These are phyloP conservation scores for Pseudorhiza aurosa DNA, from an alignment of 30 jellyfish, hydroid and myxozoan genomes.

Conservation along the genomic window DNA sequence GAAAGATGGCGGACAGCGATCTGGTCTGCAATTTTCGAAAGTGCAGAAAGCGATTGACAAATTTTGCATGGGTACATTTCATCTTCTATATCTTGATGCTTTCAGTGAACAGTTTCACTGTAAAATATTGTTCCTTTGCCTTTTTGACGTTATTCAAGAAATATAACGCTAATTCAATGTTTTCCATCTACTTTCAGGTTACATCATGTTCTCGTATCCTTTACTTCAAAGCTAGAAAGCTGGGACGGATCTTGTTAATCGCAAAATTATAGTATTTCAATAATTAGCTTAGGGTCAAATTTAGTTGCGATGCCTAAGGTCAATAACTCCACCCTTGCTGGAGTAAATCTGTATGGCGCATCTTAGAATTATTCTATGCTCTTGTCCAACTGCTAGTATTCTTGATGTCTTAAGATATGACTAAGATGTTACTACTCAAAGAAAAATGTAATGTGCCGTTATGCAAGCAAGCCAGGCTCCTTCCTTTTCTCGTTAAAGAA, in stretches of 20 bases:
- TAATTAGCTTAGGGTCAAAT: too few species aligned
- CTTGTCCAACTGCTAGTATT: too few species aligned
- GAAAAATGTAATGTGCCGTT: background rate
- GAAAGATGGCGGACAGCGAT: constrained; percentile 90
- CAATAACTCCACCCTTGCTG: too few species aligned
- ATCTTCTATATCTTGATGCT: too few species aligned
- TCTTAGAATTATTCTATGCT: too few species aligned
- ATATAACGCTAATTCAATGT: background rate
- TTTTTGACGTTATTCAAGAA: background rate
- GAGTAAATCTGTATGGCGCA: too few species aligned
- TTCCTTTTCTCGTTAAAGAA: background rate
- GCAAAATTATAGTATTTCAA: too few species aligned
- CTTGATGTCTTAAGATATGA: too few species aligned
- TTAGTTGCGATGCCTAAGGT: too few species aligned
- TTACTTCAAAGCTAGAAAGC: background rate
- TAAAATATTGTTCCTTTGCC: background rate
- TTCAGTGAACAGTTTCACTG: too few species aligned
- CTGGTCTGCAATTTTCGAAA: constrained; percentile 91
- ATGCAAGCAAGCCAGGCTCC: background rate
- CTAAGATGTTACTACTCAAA: background rate
- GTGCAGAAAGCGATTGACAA: constrained; percentile 89
- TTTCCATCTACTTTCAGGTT: constrained; percentile 63
- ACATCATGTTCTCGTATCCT: constrained; percentile 99
- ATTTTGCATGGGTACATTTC: constrained; percentile 98
- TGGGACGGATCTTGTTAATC: background rate